These are phyloP conservation scores for Cryptocephalus moraei DNA, from an alignment of 2,888 invertebrate genomes.

Conservation along the genomic window DNA sequence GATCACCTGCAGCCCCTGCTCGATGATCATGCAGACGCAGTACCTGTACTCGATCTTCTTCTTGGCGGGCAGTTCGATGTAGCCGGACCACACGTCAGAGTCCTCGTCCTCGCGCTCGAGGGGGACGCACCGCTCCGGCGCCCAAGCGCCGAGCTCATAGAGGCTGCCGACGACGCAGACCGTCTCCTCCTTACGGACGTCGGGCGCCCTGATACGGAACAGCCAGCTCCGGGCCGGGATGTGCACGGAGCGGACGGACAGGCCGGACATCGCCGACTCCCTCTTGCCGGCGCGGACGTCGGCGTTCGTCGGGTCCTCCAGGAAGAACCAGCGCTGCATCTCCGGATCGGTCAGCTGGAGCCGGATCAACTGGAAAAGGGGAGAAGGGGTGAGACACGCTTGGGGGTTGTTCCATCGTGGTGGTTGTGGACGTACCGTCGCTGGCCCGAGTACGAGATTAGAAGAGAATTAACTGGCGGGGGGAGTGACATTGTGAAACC, in stretches of 20 bases:
- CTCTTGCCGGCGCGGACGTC: conserved; percentile 31
- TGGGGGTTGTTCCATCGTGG: too few species aligned
- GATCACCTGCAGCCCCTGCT: conserved; percentile 47
- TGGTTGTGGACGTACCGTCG: too few species aligned
- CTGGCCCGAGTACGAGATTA: too few species aligned
- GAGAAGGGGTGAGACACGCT: too few species aligned
- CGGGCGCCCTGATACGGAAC: conserved; percentile 45
- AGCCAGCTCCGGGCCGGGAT: conserved; percentile 35
- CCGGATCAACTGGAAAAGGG: background rate
- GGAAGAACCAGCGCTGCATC: conserved; percentile 59
- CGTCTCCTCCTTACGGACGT: conserved; percentile 49
- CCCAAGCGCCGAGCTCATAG: conserved; percentile 62
- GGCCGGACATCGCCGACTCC: conserved; percentile 12
- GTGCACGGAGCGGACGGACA: conserved; percentile 12
- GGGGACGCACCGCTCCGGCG: conserved; percentile 46
- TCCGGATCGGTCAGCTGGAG: conserved; percentile 11
- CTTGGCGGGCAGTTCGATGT: conserved; percentile 55
- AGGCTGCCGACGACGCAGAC: conserved; percentile 63
- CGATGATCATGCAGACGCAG: conserved; percentile 61
- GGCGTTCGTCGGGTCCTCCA: conserved; percentile 43
- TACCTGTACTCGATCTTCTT: conserved; percentile 65
- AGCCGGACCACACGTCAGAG: conserved; percentile 51
- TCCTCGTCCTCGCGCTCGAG: conserved; percentile 42
- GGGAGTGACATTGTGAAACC: too few species aligned
- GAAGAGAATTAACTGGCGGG: too few species aligned